Percentiles rank a stretch among this genome's conserved stretches.
These are phyloP conservation scores for Dendrolimus punctatus DNA, from an alignment of 1,140 invertebrate genomes.

Conservation along the genomic window DNA sequence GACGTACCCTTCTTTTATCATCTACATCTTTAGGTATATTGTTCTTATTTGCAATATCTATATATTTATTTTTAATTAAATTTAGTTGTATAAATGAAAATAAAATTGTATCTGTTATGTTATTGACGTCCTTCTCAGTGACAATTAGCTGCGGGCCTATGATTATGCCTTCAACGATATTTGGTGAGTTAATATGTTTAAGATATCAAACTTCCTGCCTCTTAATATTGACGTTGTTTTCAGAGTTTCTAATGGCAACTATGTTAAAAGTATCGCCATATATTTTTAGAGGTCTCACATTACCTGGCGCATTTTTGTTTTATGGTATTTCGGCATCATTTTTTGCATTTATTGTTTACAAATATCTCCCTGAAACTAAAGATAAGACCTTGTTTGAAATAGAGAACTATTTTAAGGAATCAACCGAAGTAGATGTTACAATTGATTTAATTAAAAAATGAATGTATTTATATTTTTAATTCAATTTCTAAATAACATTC, in stretches of 20 bases:
- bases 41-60: slow-evolving; percentile 19
- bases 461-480: not conserved
- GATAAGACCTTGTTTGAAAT: slow-evolving; percentile 26
- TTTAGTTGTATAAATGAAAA: slow-evolving; percentile 10
- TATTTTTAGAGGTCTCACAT: slow-evolving; percentile 18
- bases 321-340: slow-evolving; percentile 16
- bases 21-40: slow-evolving; percentile 12
- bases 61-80: slow-evolving; percentile 20
- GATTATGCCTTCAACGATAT: slow-evolving; percentile 24
- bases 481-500: too few relatives aligned
- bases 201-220: slow-evolving; percentile 16
- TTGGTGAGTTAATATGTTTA: slow-evolving; percentile 24
- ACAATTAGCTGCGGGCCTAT: slow-evolving; percentile 20
- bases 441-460: not conserved
- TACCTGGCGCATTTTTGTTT: slow-evolving; percentile 24
- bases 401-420: slow-evolving; percentile 17
- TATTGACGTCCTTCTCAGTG: slow-evolving; percentile 18
- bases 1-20: slow-evolving; percentile 15
- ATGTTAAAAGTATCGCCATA: slow-evolving; percentile 21
- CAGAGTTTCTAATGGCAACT: slow-evolving; percentile 13
- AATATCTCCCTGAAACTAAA: slow-evolving; percentile 29
- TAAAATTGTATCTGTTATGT: slow-evolving; percentile 12
- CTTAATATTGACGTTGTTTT: slow-evolving; percentile 17
- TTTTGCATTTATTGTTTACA: slow-evolving; percentile 22
- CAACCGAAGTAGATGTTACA: slow-evolving; percentile 1